phyloP scores from a whole-genome alignment of 2,113 vertebrate species.

The Ariopsis seemanni region DNA sequence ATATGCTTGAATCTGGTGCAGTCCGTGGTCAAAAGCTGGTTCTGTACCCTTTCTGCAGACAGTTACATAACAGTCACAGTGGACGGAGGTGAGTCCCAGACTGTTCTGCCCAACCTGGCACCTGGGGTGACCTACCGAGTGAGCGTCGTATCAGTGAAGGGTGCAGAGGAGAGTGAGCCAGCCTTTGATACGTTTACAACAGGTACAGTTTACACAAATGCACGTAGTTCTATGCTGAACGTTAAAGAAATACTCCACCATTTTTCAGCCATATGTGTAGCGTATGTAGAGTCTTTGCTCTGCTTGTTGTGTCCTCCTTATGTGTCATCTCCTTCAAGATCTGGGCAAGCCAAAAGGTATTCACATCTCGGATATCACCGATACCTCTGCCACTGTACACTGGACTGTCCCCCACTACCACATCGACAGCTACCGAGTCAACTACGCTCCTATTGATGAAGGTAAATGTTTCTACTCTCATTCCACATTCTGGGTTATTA shows the following conservation, averaged over 20 bases:
- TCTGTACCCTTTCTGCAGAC: slow-evolving; percentile 67
- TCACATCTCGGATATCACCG: slow-evolving; percentile 88
- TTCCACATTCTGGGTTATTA: background rate
- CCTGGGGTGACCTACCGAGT: too few species aligned
- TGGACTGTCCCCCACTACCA: slow-evolving; percentile 79
- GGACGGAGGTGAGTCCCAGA: slow-evolving; percentile 69
- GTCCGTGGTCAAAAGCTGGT: background rate
- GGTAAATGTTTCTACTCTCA: background rate
- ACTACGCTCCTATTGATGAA: slow-evolving; percentile 73
- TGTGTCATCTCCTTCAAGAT: slow-evolving; percentile 65
- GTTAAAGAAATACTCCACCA: background rate
- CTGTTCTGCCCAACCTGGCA: too few species aligned
- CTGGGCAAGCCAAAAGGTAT: slow-evolving; percentile 86
- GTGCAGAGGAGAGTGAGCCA: slow-evolving; percentile 89
- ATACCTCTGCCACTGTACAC: slow-evolving; percentile 84
- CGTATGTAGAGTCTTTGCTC: background rate
- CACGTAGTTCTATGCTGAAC: background rate
- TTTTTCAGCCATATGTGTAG: background rate
- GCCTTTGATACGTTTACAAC: slow-evolving; percentile 80
- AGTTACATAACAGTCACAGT: slow-evolving; percentile 71
- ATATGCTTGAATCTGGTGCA: background rate
- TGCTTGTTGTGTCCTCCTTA: slow-evolving; percentile 45
- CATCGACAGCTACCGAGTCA: slow-evolving; percentile 84
- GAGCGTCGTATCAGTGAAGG: slow-evolving; percentile 82
- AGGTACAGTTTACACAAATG: slow-evolving; percentile 69